These are phyloP conservation scores for Agrilus planipennis DNA, from an alignment of 1,140 invertebrate genomes.

Conservation along the genomic window DNA sequence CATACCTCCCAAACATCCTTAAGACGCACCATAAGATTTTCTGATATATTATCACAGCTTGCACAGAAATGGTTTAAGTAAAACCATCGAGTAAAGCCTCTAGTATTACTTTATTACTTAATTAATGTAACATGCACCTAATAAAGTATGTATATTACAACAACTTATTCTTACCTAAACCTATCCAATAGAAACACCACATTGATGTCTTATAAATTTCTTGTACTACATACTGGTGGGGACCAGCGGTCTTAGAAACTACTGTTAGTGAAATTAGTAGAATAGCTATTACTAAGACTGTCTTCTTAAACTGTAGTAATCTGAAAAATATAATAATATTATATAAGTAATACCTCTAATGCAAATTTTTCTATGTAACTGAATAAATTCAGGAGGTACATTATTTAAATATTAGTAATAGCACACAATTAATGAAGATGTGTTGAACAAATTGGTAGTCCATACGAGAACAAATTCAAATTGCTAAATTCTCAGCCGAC, in stretches of 20 bases:
- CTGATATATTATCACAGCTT: no score
- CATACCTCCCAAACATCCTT: no score
- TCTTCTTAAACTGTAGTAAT: slow-evolving; percentile 40
- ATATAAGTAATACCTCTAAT: no score
- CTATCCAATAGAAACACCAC: slow-evolving; percentile 90
- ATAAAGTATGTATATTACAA: not conserved
- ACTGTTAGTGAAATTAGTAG: slow-evolving; percentile 34
- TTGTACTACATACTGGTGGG: slow-evolving; percentile 36
- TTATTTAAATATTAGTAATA: no score
- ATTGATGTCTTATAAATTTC: slow-evolving; percentile 38
- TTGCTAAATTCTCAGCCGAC: no score
- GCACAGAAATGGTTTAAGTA: not conserved
- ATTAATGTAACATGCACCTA: not conserved
- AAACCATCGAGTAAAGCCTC: not conserved
- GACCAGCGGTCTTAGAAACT: slow-evolving; percentile 36
- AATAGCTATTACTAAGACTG: slow-evolving; percentile 30
- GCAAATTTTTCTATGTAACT: no score
- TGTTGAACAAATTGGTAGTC: no score
- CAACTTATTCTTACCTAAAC: slow-evolving; percentile 44
- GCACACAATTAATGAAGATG: no score
- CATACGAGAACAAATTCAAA: no score
- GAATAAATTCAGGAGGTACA: no score
- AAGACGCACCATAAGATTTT: not conserved
- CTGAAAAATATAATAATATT: no score
- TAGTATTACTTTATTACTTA: not conserved